Evolutionary conservation across 2,888 invertebrate species (phyloP).

Genomic region (Bruchidius siliquastri): DNA sequence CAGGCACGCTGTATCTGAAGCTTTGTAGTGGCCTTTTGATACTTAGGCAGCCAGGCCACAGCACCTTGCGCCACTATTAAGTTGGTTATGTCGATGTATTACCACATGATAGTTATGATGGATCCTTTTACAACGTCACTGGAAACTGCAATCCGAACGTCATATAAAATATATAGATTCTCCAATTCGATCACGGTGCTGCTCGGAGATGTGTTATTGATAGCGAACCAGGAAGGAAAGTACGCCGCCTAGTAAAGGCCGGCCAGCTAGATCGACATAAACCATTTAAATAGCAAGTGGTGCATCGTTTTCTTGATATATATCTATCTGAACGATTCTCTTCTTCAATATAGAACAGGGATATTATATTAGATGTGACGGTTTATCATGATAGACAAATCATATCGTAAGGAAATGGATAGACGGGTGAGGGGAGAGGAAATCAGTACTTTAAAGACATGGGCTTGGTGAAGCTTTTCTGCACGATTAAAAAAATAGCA

Average conservation of each 20-base stretch:
- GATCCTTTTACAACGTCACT: not conserved
- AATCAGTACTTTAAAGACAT: no score
- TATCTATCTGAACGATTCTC: not conserved
- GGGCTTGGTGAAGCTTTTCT: no score
- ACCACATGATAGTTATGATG: no score
- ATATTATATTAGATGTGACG: not conserved
- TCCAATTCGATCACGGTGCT: not conserved
- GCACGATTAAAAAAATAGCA: no score
- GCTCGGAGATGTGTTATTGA: not conserved
- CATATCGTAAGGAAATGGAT: no score
- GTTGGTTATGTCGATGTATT: no score
- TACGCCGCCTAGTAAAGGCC: not conserved
- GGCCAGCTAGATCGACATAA: not conserved
- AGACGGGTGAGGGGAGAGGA: no score
- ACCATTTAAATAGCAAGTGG: not conserved
- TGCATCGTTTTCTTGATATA: not conserved
- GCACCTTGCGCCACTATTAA: no score
- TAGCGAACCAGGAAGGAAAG: not conserved
- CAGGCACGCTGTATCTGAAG: no score
- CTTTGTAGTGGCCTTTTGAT: no score
- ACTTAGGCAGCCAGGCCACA: no score
- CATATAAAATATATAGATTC: not conserved
- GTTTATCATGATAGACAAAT: no score
- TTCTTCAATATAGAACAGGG: not conserved
- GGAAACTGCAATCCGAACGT: not conserved